Conservation (phyloP, 64 coral and sea anemone genomes). For the Stylophora pistillata region DNA sequence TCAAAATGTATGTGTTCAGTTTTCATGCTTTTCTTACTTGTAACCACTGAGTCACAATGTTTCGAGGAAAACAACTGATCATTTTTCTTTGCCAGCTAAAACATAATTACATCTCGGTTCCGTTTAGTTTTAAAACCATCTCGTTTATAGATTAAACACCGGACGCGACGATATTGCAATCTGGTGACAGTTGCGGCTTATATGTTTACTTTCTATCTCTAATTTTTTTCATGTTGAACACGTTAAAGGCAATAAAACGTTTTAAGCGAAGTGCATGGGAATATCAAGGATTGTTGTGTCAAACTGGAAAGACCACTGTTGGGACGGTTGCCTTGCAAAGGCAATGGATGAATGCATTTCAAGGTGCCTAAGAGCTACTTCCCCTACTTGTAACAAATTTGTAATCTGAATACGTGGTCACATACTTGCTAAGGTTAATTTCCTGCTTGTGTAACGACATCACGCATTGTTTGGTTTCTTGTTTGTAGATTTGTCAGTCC, state of each 20-base stretch:
- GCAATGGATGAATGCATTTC: neutral
- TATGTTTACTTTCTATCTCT: neutral
- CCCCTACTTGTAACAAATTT: neutral
- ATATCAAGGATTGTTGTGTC: neutral
- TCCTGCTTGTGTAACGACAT: constrained; percentile 7
- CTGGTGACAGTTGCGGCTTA: neutral
- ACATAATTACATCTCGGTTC: neutral
- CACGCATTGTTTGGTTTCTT: neutral
- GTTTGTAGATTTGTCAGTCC: constrained; percentile 25
- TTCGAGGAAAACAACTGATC: neutral
- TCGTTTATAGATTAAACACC: constrained; percentile 23
- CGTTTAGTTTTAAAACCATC: constrained; percentile 34
- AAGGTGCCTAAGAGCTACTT: neutral
- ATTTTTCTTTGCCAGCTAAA: neutral
- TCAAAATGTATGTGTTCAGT: neutral
- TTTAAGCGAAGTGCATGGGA: neutral
- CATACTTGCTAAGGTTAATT: neutral
- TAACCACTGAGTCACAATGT: neutral
- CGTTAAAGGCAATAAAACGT: neutral
- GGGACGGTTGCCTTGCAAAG: neutral
- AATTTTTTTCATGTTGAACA: neutral
- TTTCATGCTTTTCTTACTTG: neutral
- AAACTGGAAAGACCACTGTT: neutral
- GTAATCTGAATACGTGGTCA: neutral
- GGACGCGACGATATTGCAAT: constrained; percentile 5